Evolutionary conservation across 2,113 vertebrate species (phyloP), one percentile per base, ranked within the genome.

Genomic region (Corythoichthys haematopterus): DNA sequence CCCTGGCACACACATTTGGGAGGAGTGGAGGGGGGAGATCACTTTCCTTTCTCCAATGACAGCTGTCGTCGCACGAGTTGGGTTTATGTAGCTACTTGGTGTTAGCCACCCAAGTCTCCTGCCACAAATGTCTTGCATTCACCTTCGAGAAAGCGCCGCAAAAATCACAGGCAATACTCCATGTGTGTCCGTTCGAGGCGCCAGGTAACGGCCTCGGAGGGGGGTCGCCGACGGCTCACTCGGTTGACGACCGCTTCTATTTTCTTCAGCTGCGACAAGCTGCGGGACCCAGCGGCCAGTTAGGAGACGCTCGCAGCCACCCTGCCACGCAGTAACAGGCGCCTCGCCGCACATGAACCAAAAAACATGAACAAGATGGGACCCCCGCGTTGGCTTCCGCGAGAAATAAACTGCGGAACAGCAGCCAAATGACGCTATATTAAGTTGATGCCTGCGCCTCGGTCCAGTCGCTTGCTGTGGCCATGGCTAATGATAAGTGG

Each of bases 11-110:
- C 68, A 73, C 82, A 87, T 85, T 81, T 70, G 78, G 40, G 63
- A 51, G 35, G 46, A 51, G 47, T 15, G 33, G 35, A 48, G 33
- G 38, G 60, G 38, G 66, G 78, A 72, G 87, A 88, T 84, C 88
- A 90, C 90, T 90, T 89, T 91, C 88, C 87, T 91, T 91, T 90
- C 89, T 90, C 90, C 90, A 80, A 84, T 90, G 89, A 90, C 89
- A 90, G 89, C 89, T 90, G 89, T 88, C 88, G 88, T 87, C 88
- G 85, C 88, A 89, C 80, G 84, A 89, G 87, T 87, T 90, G 70
- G 78, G 86, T 76, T 84, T 81, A 80, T 81, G 80, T 69, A 84
- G 88, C 88, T 89, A 86, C 84, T 84, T 87, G 80, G 62, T 81
- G 89, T 90, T 88, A 80, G 84, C 83, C 88, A 86, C 85, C 87